Evolutionary conservation across 2,113 vertebrate genomes (phyloP).

Genomic region (Budorcas taxicolor): DNA sequence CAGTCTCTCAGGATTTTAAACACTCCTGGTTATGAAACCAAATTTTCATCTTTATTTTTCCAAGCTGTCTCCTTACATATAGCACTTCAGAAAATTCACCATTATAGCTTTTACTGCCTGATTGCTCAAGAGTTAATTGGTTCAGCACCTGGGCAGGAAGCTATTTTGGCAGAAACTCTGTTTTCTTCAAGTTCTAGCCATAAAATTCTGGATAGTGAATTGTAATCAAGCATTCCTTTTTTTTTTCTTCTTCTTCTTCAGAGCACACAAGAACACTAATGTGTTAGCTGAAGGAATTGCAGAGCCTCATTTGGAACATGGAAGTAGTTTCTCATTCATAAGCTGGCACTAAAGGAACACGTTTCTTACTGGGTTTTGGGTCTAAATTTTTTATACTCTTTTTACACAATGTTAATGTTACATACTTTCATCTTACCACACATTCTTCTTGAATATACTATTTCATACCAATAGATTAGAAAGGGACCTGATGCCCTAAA

Average conservation of each 20-base stretch:
- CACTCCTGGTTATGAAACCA: slow-evolving; percentile 82
- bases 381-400: not conserved
- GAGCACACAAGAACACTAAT: slow-evolving; percentile 75
- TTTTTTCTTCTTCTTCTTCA: slow-evolving; percentile 66
- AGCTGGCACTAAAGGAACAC: slow-evolving; percentile 61
- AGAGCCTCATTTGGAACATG: slow-evolving; percentile 61
- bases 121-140: slow-evolving; percentile 83
- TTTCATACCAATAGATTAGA: not conserved
- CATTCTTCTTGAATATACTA: not conserved
- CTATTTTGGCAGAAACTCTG: slow-evolving; percentile 81
- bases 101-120: slow-evolving; percentile 79
- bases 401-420: slow-evolving; percentile 2
- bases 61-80: slow-evolving; percentile 82
- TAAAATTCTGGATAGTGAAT: slow-evolving; percentile 84
- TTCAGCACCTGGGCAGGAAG: slow-evolving; percentile 87
- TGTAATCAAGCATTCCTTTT: slow-evolving; percentile 83
- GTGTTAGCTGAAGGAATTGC: slow-evolving; percentile 70
- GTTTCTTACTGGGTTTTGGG: slow-evolving; percentile 60
- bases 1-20: slow-evolving; percentile 80
- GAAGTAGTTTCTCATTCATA: slow-evolving; percentile 57
- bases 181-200: slow-evolving; percentile 81
- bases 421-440: not conserved
- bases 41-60: slow-evolving; percentile 84
- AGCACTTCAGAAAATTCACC: slow-evolving; percentile 79
- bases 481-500: not conserved